A percentile compares a stretch with the other conserved stretches of the same genome.
These are phyloP conservation scores for Ciona savignyi DNA, from an alignment of 23 tunicate species.

Conservation along the genomic window DNA sequence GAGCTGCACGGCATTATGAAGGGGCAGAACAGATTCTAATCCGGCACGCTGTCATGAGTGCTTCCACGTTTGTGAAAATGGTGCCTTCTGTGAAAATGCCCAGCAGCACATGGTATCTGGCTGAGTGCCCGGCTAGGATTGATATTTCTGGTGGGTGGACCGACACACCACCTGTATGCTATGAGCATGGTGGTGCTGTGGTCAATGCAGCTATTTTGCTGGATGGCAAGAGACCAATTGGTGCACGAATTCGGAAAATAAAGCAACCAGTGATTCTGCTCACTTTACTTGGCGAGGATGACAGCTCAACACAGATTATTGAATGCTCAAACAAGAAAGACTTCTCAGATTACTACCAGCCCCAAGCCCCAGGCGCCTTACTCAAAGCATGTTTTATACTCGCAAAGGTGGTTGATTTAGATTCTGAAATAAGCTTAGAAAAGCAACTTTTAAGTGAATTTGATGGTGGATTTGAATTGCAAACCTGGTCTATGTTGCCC, in stretches of 20 bases:
- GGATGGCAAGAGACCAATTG: slow-evolving; percentile 77
- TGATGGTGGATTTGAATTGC: slow-evolving; percentile 72
- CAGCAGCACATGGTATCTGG: slow-evolving; percentile 33
- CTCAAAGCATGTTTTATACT: slow-evolving; percentile 77
- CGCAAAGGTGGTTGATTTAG: slow-evolving; percentile 25
- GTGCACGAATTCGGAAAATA: slow-evolving; percentile 62
- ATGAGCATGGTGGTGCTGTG: slow-evolving; percentile 84
- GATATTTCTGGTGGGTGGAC: slow-evolving; percentile 92
- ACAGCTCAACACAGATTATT: slow-evolving; percentile 20
- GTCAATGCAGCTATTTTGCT: slow-evolving; percentile 66
- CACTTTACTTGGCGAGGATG: slow-evolving; percentile 24
- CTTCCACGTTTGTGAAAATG: slow-evolving; percentile 26
- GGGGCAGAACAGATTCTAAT: slow-evolving; percentile 88
- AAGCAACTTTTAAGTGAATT: slow-evolving; percentile 31
- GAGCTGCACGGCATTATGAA: slow-evolving; percentile 90
- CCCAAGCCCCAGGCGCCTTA: slow-evolving; percentile 77
- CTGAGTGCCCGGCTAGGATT: slow-evolving; percentile 87
- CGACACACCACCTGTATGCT: slow-evolving; percentile 91
- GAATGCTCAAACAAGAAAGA: slow-evolving; percentile 17
- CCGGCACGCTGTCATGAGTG: slow-evolving; percentile 61
- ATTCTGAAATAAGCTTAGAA: slow-evolving; percentile 23
- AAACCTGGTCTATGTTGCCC: slow-evolving; percentile 80
- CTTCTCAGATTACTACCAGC: slow-evolving; percentile 49
- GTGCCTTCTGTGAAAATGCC: background rate
- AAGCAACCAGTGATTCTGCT: slow-evolving; percentile 36